Evolutionary conservation across 1,140 invertebrate species (phyloP).

Genomic region (Sitophilus oryzae): DNA sequence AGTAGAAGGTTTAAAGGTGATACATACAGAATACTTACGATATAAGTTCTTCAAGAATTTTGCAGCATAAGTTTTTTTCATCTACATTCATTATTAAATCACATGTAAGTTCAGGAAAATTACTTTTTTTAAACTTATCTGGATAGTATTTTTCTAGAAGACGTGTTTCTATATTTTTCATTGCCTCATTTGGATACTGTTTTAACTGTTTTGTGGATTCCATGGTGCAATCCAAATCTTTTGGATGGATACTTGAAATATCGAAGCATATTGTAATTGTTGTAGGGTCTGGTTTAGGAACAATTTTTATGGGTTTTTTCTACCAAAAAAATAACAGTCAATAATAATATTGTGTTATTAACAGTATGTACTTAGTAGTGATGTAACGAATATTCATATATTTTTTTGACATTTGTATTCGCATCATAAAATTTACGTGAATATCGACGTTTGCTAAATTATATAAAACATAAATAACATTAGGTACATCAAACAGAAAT

Average conservation of each 20-base stretch:
- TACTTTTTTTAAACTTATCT: neutral
- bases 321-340: slow-evolving; percentile 2
- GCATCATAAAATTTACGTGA: no score
- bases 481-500: no score
- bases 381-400: neutral
- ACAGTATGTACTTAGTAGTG: neutral
- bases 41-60: slow-evolving; percentile 7
- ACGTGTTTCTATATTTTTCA: slow-evolving; percentile 12
- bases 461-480: no score
- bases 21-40: slow-evolving; percentile 4
- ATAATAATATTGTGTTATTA: neutral
- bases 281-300: slow-evolving; percentile 1
- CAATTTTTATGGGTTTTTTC: slow-evolving; percentile 10
- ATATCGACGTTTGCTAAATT: no score
- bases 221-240: slow-evolving; percentile 7
- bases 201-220: slow-evolving; percentile 1
- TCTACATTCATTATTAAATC: neutral
- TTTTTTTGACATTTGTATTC: no score
- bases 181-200: slow-evolving; percentile 10
- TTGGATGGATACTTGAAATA: slow-evolving; percentile 8
- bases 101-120: slow-evolving; percentile 2
- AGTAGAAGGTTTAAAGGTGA: neutral
- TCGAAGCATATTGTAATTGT: neutral
- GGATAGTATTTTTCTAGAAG: slow-evolving; percentile 15
- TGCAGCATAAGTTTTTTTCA: slow-evolving; percentile 1